Evolutionary conservation across 2,113 vertebrate species (phyloP).

Genomic region (Rhinichthys klamathensis): DNA sequence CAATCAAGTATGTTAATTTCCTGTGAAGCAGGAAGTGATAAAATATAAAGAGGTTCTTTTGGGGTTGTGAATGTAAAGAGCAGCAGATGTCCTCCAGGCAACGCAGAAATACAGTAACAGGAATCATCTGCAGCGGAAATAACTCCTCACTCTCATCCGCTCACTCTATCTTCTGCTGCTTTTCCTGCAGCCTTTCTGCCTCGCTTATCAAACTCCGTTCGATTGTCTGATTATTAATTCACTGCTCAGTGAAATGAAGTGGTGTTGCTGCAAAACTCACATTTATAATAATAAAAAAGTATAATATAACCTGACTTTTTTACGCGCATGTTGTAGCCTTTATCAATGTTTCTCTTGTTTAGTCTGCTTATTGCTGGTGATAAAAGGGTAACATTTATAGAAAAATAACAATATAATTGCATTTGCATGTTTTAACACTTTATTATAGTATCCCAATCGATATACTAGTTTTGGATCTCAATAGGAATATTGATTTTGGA

Average conservation of each 20-base stretch:
- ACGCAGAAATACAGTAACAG: slow-evolving; percentile 27
- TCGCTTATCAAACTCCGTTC: background rate
- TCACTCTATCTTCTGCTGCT: background rate
- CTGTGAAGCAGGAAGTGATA: slow-evolving; percentile 8
- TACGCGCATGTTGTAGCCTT: background rate
- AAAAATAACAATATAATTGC: background rate
- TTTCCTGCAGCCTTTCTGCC: background rate
- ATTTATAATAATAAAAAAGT: background rate
- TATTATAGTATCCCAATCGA: background rate
- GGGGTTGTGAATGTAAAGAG: background rate
- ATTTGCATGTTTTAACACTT: background rate
- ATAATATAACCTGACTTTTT: background rate
- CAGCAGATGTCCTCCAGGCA: slow-evolving; percentile 29
- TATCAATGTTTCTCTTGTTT: background rate
- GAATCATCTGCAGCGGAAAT: slow-evolving; percentile 33
- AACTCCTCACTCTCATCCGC: slow-evolving; percentile 16
- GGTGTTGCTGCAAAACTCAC: background rate
- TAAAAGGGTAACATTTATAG: background rate
- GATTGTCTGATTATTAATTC: background rate
- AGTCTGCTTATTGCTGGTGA: background rate
- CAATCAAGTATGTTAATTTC: slow-evolving; percentile 11
- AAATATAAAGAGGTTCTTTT: background rate
- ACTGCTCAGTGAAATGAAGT: background rate
- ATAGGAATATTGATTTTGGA: background rate
- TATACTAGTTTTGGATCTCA: background rate